Percentiles rank a stretch among this genome's conserved stretches.
Evolutionary conservation across 23 tunicate species (phyloP).

Genomic region (Oikopleura dioica): DNA sequence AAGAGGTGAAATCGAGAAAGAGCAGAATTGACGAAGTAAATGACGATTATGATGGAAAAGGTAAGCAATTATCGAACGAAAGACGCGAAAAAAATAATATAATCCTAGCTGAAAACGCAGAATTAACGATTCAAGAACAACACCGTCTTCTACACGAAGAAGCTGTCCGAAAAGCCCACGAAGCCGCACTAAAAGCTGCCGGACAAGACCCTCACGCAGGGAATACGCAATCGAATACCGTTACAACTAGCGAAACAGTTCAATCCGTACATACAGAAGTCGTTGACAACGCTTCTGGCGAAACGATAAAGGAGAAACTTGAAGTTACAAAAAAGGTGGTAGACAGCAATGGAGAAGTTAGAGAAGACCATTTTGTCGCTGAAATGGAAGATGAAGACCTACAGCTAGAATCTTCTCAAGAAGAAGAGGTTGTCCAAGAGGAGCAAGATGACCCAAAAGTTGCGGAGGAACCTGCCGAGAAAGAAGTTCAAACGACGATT

Average conservation of each 20-base stretch:
- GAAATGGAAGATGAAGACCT: too few species aligned
- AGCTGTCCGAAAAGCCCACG: not conserved
- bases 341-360: not conserved
- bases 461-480: too few species aligned
- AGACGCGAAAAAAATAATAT: too few species aligned
- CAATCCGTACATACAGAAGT: not conserved
- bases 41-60: slow-evolving; percentile 4
- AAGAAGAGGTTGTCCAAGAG: too few species aligned
- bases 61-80: not conserved
- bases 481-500: too few species aligned
- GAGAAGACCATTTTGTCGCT: not conserved
- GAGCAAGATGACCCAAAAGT: too few species aligned
- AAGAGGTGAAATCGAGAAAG: slow-evolving; percentile 5
- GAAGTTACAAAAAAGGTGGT: not conserved
- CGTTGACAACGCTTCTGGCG: not conserved
- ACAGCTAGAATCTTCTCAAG: too few species aligned
- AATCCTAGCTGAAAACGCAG: not conserved
- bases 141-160: too few species aligned
- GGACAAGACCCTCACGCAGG: not conserved
- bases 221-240: not conserved
- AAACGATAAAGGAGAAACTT: not conserved
- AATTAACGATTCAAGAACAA: not conserved
- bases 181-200: not conserved
- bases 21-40: slow-evolving; percentile 6
- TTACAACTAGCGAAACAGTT: not conserved